Conservation (phyloP, 2,797 vertebrate species). For the Lithobates pipiens region DNA sequence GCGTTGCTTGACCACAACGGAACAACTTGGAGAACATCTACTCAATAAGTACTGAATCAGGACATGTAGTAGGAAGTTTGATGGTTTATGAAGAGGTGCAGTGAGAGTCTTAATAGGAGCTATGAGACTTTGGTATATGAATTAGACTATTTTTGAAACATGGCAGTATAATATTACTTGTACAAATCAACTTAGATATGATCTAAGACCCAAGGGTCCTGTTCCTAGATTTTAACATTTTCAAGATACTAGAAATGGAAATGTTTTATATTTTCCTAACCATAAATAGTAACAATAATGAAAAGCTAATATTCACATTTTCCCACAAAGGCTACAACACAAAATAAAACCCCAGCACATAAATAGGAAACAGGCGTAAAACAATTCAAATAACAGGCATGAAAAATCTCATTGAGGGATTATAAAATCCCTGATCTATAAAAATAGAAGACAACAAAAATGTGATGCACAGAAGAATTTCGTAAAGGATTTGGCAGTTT, state of each 20-base stretch:
- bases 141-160: slow-evolving; percentile 32
- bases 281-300: slow-evolving; percentile 36
- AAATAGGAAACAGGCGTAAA: slow-evolving; percentile 30
- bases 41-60: neutral
- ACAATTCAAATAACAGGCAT: slow-evolving; percentile 25
- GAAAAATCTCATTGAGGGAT: slow-evolving; percentile 38
- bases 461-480: neutral
- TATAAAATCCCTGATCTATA: slow-evolving; percentile 38
- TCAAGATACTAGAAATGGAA: slow-evolving; percentile 3
- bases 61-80: neutral
- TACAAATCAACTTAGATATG: slow-evolving; percentile 40
- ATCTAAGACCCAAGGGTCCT: slow-evolving; percentile 25
- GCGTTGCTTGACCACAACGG: neutral
- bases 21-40: neutral
- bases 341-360: slow-evolving; percentile 21
- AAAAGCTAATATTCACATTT: slow-evolving; percentile 26
- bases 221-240: slow-evolving; percentile 25
- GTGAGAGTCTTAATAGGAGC: slow-evolving; percentile 10
- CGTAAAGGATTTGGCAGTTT: slow-evolving; percentile 2
- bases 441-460: neutral
- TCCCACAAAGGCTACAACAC: slow-evolving; percentile 1
- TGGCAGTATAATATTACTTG: slow-evolving; percentile 27
- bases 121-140: slow-evolving; percentile 17
- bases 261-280: slow-evolving; percentile 4
- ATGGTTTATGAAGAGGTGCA: slow-evolving; percentile 15